Evolutionary conservation across 1,140 invertebrate species (phyloP), one percentile per base, ranked within the genome.

Genomic region (Pogonomyrmex barbatus): DNA sequence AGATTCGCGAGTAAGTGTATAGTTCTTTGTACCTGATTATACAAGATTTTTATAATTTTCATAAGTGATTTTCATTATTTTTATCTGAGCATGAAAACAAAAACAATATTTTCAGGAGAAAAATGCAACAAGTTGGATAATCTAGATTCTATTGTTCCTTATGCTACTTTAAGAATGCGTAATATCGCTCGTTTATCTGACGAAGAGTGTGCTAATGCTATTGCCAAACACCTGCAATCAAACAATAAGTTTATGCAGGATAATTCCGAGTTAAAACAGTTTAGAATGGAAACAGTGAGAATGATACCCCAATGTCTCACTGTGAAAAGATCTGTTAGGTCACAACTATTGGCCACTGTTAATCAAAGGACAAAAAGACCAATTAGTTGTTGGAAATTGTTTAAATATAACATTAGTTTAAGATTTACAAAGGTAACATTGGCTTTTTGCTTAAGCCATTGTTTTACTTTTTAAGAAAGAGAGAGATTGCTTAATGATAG

Each of bases 241-340:
- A 95, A 96, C 87, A 93, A 95, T 17, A 92, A 94, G 33, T 93
- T 97, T 1, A 97, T 97, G 96, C 95, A 96, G 88, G 95, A 96
- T 90, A 95, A 95, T 91, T 96, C 96, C 0, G 89, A 95, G 3
- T 95, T 96, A 0, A 96, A 96, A 86, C 95, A 96, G 87, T 90
- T 96, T 24, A 94, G 96, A 87, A 95, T 96, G 58, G 96, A 96
- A 87, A 96, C 96, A 1, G 91, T 97, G 60, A 94, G 96, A 79
- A 96, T 96, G 60, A 95, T 97, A 90, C 96, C 96, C 0, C 96
- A 97, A 91, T 95, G 96, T 50, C 92, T 97, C 70, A 96, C 96
- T 4, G 95, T 96, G 70, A 97, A 97, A 92, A 95, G 96, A 84
- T 94, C 94, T 54, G 95, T 97, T 0, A 96, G 96, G 87, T 95